Conservation (phyloP, 2,113 vertebrate genomes). For the Strigops habroptila region DNA sequence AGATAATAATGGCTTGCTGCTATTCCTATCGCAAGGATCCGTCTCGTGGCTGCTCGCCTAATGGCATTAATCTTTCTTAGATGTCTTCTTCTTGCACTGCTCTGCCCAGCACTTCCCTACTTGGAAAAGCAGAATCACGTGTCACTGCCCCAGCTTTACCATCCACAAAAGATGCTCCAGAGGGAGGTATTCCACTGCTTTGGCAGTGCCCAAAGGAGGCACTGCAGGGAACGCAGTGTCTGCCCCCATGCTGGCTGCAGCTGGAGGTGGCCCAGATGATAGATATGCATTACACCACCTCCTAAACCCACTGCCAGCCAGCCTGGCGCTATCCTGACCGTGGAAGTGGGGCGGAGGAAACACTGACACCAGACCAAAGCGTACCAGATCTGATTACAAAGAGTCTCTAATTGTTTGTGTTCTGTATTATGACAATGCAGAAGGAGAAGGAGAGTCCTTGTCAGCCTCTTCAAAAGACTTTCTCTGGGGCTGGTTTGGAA, state of each 20-base stretch:
- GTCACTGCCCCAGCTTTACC: background rate
- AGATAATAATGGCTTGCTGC: background rate
- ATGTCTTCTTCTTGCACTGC: background rate
- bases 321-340: fast-evolving
- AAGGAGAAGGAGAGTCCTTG: conserved; percentile 16
- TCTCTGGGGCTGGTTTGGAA: background rate
- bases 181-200: background rate
- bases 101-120: fast-evolving
- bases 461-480: conserved; percentile 10
- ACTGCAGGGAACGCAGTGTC: background rate
- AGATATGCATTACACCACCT: background rate
- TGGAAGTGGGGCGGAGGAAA: background rate
- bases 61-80: background rate
- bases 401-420: conserved; percentile 44
- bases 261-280: background rate
- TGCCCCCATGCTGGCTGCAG: background rate
- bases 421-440: background rate
- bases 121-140: background rate
- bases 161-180: background rate
- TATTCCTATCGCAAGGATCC: background rate
- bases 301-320: background rate
- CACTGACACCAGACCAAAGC: background rate
- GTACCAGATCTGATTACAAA: background rate
- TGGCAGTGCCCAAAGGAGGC: background rate
- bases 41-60: background rate